A percentile compares a stretch with the other conserved stretches of the same genome.
Evolutionary conservation across 2,797 vertebrate genomes (phyloP).

Genomic region (Myripristis murdjan): DNA sequence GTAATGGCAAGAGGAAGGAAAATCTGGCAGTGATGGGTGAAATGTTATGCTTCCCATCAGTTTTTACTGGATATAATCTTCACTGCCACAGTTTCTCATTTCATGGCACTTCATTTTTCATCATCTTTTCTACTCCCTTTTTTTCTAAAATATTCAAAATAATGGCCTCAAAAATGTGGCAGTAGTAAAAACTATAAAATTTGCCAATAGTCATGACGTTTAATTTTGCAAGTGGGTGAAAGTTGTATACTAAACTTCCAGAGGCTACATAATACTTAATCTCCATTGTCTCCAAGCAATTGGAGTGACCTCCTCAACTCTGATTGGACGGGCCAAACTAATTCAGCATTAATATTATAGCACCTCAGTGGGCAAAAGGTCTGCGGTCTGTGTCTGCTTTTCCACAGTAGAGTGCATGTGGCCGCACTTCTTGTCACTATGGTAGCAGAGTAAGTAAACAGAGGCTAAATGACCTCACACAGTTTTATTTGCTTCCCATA

Average conservation of each 20-base stretch:
- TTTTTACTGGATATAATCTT: neutral
- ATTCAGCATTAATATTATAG: neutral
- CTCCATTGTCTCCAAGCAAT: neutral
- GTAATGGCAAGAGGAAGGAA: constrained; percentile 25
- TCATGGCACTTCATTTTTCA: constrained; percentile 6
- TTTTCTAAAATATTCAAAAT: no score
- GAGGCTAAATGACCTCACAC: constrained; percentile 60
- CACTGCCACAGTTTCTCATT: neutral
- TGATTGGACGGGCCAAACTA: neutral
- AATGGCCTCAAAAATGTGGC: no score
- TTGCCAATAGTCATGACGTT: no score
- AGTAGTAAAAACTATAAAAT: neutral
- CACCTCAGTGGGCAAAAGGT: neutral
- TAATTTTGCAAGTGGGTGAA: no score
- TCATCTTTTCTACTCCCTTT: no score
- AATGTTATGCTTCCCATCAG: neutral
- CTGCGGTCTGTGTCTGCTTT: constrained; percentile 67
- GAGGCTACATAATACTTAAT: no score
- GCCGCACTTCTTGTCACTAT: constrained; percentile 71
- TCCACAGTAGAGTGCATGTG: constrained; percentile 65
- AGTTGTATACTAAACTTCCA: no score
- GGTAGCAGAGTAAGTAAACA: constrained; percentile 75
- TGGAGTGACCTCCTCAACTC: no score
- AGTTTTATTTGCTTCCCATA: constrained; percentile 70
- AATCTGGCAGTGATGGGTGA: neutral